These are phyloP conservation scores for Pycnomerus fuliginosus DNA, from an alignment of 2,888 invertebrate species.

Conservation along the genomic window DNA sequence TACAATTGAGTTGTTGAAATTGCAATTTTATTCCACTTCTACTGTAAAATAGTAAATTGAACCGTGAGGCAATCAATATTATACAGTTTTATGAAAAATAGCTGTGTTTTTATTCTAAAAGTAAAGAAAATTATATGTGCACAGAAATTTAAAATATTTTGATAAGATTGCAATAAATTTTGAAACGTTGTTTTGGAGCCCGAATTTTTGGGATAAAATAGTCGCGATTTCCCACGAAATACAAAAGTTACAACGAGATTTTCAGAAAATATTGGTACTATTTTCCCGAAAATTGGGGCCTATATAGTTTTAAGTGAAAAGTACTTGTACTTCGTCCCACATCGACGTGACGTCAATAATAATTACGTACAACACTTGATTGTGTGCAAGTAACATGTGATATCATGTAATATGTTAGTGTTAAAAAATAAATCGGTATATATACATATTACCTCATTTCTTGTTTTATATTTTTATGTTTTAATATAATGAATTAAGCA, in stretches of 20 bases:
- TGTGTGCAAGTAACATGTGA: constrained; percentile 56
- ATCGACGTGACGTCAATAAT: constrained; percentile 55
- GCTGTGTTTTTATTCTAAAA: constrained; percentile 53
- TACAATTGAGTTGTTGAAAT: constrained; percentile 46
- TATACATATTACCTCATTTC: constrained; percentile 51
- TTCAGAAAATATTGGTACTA: constrained; percentile 1
- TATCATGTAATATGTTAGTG: constrained; percentile 56
- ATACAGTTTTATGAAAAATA: constrained; percentile 48
- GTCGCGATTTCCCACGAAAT: constrained; percentile 1
- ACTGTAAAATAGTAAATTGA: constrained; percentile 39
- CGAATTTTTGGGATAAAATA: constrained; percentile 24
- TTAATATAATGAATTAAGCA: constrained; percentile 41
- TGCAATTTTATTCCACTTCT: constrained; percentile 42
- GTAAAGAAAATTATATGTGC: constrained; percentile 42
- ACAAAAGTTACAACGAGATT: not conserved
- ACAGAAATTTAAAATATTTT: constrained; percentile 52
- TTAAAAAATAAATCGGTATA: constrained; percentile 55
- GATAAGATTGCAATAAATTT: constrained; percentile 52
- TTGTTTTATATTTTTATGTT: constrained; percentile 50
- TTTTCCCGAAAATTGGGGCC: constrained; percentile 31
- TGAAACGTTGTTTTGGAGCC: constrained; percentile 26
- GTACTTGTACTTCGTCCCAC: constrained; percentile 52
- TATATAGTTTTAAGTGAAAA: constrained; percentile 35
- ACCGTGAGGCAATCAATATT: constrained; percentile 50
- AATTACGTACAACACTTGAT: constrained; percentile 54